Evolutionary conservation across 2,888 invertebrate species (phyloP).

Genomic region (Steromphala cineraria): DNA sequence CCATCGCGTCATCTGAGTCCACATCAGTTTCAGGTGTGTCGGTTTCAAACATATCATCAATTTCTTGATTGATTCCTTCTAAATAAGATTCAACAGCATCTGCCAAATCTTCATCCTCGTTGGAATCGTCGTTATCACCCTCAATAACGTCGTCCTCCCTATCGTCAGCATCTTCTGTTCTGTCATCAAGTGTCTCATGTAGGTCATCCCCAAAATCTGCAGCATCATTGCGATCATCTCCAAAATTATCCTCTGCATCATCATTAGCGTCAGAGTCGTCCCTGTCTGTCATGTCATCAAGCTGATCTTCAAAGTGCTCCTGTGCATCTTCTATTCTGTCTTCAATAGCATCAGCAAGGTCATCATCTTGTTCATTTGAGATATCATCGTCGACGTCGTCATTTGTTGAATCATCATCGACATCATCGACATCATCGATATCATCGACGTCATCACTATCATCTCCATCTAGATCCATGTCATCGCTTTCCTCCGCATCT

Average conservation of each 20-base stretch:
- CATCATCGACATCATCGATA: neutral
- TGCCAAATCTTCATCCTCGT: neutral
- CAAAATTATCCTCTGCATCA: neutral
- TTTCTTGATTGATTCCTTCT: neutral
- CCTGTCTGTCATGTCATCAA: neutral
- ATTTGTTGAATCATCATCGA: neutral
- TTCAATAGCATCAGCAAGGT: neutral
- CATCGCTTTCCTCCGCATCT: neutral
- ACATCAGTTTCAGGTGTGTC: neutral
- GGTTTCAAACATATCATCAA: neutral
- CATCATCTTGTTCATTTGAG: neutral
- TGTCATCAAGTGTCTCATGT: neutral
- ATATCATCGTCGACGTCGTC: conserved; percentile 17
- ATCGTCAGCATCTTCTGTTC: neutral
- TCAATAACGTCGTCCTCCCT: neutral
- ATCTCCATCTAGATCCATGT: neutral
- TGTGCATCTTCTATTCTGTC: too few relatives aligned
- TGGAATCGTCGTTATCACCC: neutral
- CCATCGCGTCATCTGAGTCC: neutral
- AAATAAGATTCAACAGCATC: neutral
- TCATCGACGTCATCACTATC: neutral
- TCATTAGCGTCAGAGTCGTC: neutral
- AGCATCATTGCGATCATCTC: neutral
- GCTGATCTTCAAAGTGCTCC: too few relatives aligned
- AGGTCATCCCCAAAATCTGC: neutral